phyloP scores from a whole-genome alignment of 2,797 vertebrate genomes.

The Notoglanidium macrostoma region DNA sequence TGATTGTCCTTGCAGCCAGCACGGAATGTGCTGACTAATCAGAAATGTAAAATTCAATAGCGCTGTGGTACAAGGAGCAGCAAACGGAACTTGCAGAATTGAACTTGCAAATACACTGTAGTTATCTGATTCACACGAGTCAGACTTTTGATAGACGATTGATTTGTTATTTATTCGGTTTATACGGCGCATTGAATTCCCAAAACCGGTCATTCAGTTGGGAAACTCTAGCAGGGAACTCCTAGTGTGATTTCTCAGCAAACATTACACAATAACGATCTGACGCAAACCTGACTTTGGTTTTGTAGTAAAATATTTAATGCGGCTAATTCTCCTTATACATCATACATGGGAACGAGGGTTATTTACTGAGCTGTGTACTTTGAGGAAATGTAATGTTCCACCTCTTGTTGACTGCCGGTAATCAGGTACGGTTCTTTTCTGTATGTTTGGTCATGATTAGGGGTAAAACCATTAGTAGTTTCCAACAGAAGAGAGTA shows the following conservation, averaged over 20 bases:
- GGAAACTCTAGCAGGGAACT: background rate
- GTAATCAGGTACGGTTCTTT: background rate
- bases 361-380: background rate
- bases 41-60: background rate
- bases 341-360: background rate
- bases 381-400: background rate
- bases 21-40: background rate
- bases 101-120: background rate
- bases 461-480: constrained; percentile 12
- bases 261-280: background rate
- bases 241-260: background rate
- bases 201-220: background rate
- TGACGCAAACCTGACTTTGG: background rate
- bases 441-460: constrained; percentile 15
- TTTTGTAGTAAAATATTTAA: background rate
- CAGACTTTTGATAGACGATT: too few species aligned
- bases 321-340: background rate
- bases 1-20: background rate
- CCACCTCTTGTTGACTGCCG: background rate
- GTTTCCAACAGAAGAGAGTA: background rate
- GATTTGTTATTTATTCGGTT: background rate
- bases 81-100: background rate
- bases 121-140: too few species aligned
- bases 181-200: background rate
- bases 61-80: background rate